Base-by-base conservation (phyloP, 2,888 invertebrate species). In the Pristionchus arcanus region DNA sequence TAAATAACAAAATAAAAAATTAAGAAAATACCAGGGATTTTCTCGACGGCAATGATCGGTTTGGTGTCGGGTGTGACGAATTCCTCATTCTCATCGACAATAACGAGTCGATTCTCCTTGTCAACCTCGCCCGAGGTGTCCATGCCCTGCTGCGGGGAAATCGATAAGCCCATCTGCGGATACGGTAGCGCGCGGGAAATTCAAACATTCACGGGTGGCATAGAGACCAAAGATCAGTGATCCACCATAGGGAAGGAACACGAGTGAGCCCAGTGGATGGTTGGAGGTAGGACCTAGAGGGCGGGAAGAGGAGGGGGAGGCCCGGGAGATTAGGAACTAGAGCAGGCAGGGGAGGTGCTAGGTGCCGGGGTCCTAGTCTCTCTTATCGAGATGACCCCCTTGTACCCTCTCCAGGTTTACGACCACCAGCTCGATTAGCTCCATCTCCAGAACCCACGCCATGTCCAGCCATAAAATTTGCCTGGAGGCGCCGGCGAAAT, bases 371-470 rank as follows among this genome's bases (percentile, higher is more conserved):
- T 49, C 42, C 15, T 2, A 34, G 31, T 68, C 68, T 63, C 63
- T n/a, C 81, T 85, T 59, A 85, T 85, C 84, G 55, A 83, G 59
- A 59, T 85, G 84, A 34, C 84, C 59, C 37, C 55, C 31, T 19
- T 25, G 15, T 34, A 15, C 77, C 9, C 25, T 28, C 5, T 53
- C 28, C 81, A n/a, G 42, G 16, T 81, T 81, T 28, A 53, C 81
- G 49, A 81, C 15, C 55, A 25, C 5, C 42, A 9, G 34, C 37
- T 28, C 49, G 81, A 81, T 81, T 81, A 81, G 49, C 49, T 49
- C 25, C 19, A 28, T 9, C 74, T 37, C 34, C 74, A 21, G 25
- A 53, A 81, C 81, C 53, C 49, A 49, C 71, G n/a, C 28, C 21
- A 81, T 21, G 28, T 53, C 34, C 11, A 34, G 5, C 21, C n/a